These are phyloP conservation scores for Apostichopus parvimensis DNA, from an alignment of 35 echinoderm and acorn worm species.

Conservation along the genomic window DNA sequence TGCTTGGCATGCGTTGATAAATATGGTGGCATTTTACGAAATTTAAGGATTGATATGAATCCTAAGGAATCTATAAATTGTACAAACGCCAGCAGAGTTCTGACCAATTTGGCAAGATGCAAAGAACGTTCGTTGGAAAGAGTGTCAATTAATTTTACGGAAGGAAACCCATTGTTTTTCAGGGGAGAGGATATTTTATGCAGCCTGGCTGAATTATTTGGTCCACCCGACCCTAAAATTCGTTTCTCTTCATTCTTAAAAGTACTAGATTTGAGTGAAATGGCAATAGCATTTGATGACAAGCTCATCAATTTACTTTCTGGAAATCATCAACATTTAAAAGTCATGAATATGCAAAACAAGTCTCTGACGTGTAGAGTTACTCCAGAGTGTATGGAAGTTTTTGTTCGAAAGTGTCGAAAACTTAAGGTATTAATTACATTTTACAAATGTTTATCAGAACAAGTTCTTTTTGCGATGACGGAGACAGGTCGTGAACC, in stretches of 20 bases:
- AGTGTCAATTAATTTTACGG: slow-evolving; percentile 72
- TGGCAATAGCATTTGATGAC: slow-evolving; percentile 71
- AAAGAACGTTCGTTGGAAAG: slow-evolving; percentile 66
- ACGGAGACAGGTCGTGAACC: slow-evolving; percentile 49
- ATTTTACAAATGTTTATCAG: slow-evolving; percentile 86
- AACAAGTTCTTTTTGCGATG: slow-evolving; percentile 69
- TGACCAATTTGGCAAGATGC: slow-evolving; percentile 58
- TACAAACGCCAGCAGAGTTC: slow-evolving; percentile 66
- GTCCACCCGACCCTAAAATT: slow-evolving; percentile 73
- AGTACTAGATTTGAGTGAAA: slow-evolving; percentile 66
- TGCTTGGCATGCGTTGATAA: slow-evolving; percentile 70
- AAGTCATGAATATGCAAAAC: slow-evolving; percentile 87
- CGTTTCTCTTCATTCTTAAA: slow-evolving; percentile 53
- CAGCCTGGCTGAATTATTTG: slow-evolving; percentile 89
- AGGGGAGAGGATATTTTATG: slow-evolving; percentile 74
- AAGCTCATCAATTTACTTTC: slow-evolving; percentile 72
- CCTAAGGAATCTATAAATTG: slow-evolving; percentile 64
- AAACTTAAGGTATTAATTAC: slow-evolving; percentile 62
- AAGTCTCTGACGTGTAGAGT: slow-evolving; percentile 79
- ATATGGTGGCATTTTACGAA: slow-evolving; percentile 66
- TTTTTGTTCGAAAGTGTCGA: slow-evolving; percentile 74
- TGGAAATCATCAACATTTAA: slow-evolving; percentile 69
- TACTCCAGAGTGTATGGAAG: slow-evolving; percentile 64
- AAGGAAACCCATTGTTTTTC: slow-evolving; percentile 92
- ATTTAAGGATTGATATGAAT: slow-evolving; percentile 61